A percentile compares a stretch with the other conserved stretches of the same genome.
phyloP scores from a whole-genome alignment of 2,797 vertebrate genomes.

The Neosilurus hyrtlii region DNA sequence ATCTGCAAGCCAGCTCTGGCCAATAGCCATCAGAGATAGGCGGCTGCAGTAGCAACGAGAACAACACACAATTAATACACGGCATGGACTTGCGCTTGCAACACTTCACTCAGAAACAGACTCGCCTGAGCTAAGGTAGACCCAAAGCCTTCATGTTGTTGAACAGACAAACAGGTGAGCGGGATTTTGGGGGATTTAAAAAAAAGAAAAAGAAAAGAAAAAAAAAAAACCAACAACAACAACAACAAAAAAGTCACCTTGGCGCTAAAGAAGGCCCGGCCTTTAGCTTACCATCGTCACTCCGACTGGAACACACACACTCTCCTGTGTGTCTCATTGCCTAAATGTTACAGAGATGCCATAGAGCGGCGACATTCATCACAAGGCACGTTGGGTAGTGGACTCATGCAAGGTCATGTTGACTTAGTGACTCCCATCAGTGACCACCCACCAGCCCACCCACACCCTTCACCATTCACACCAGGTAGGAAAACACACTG shows the following conservation, averaged over 20 bases:
- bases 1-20: slow-evolving; percentile 99
- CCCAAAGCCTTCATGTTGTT: slow-evolving; percentile 38
- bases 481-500: slow-evolving; percentile 44
- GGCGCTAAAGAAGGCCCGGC: slow-evolving; percentile 48
- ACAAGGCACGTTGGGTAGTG: slow-evolving; percentile 45
- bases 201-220: too few relatives aligned
- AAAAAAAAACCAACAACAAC: too few relatives aligned
- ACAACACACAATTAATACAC: slow-evolving; percentile 97
- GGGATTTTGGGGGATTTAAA: slow-evolving; percentile 21
- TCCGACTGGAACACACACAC: slow-evolving; percentile 68
- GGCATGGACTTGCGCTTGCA: slow-evolving; percentile 62
- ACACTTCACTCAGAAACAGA: slow-evolving; percentile 70
- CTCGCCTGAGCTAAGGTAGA: slow-evolving; percentile 59
- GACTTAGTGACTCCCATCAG: background rate
- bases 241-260: slow-evolving; percentile 59
- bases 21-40: slow-evolving; percentile 98
- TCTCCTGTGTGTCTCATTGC: slow-evolving; percentile 70
- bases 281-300: slow-evolving; percentile 75
- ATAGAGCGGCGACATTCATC: slow-evolving; percentile 55
- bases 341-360: slow-evolving; percentile 74
- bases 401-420: slow-evolving; percentile 35
- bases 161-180: slow-evolving; percentile 46
- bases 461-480: slow-evolving; percentile 37
- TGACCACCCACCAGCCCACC: background rate
- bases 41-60: slow-evolving; percentile 99